phyloP scores from a whole-genome alignment of 2,888 invertebrate genomes.

The Drosophila paracracens region DNA sequence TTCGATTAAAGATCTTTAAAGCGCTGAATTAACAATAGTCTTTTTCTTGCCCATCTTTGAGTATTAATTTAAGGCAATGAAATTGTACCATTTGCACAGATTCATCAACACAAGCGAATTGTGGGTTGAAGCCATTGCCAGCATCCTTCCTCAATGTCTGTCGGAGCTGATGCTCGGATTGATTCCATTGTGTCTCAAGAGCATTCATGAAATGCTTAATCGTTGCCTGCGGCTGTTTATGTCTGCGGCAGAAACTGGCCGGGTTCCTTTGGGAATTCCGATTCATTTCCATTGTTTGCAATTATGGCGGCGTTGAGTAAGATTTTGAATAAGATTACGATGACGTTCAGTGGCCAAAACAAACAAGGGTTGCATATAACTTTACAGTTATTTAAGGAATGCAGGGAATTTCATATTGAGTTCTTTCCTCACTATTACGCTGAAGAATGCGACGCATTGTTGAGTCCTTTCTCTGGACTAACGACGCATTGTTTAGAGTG shows the following conservation, averaged over 20 bases:
- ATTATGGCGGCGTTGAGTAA: slow-evolving; percentile 22
- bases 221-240: slow-evolving; percentile 7
- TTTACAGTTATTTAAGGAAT: slow-evolving; percentile 3
- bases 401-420: not conserved
- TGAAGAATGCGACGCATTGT: slow-evolving; percentile 16
- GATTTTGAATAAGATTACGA: slow-evolving; percentile 47
- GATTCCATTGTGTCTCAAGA: slow-evolving; percentile 14
- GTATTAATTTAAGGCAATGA: no score
- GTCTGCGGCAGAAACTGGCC: not conserved
- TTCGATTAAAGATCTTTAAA: not conserved
- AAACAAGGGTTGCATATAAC: slow-evolving; percentile 15
- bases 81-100: no score
- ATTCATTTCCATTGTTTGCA: slow-evolving; percentile 29
- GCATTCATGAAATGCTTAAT: slow-evolving; percentile 20
- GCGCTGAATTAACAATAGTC: not conserved
- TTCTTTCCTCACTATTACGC: not conserved
- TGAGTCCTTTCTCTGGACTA: not conserved
- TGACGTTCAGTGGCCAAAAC: slow-evolving; percentile 34
- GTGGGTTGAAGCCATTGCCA: not conserved
- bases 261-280: slow-evolving; percentile 30
- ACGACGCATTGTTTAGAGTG: slow-evolving; percentile 29
- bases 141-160: not conserved
- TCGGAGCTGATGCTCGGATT: slow-evolving; percentile 19
- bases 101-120: not conserved
- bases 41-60: not conserved